These are phyloP conservation scores for Hydroisotoma schaefferi DNA, from an alignment of 2,888 invertebrate genomes.

Conservation along the genomic window DNA sequence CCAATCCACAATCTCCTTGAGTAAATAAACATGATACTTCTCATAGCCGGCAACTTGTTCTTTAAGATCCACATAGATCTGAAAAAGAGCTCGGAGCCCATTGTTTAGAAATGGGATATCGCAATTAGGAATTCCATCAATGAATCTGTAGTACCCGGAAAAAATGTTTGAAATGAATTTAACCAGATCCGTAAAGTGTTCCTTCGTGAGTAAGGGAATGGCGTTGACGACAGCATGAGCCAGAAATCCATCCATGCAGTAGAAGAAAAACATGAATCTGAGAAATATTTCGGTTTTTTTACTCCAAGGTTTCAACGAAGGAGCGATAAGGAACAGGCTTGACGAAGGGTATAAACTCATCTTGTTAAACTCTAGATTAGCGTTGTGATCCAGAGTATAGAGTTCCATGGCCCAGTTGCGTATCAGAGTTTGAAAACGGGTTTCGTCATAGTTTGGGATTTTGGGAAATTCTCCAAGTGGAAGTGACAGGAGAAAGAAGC, in stretches of 20 bases:
- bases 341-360: neutral
- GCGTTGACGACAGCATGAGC: neutral
- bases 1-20: slow-evolving; percentile 5
- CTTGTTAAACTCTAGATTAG: neutral
- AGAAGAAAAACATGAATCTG: neutral
- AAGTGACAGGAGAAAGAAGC: neutral
- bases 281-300: slow-evolving; percentile 1
- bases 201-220: neutral
- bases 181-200: neutral
- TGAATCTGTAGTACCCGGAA: neutral
- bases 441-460: neutral
- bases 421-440: neutral
- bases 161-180: slow-evolving; percentile 5
- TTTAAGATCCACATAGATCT: neutral
- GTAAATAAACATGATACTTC: neutral
- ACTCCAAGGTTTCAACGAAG: slow-evolving; percentile 1
- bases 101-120: slow-evolving; percentile 3
- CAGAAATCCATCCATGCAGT: slow-evolving; percentile 1
- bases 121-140: neutral
- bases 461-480: neutral
- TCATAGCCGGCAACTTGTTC: slow-evolving; percentile 1
- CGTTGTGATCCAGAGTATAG: neutral
- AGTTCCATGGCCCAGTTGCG: neutral
- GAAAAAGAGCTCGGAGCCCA: neutral
- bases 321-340: neutral